Percentiles rank a stretch among this genome's conserved stretches.
Conservation (phyloP, 2,888 invertebrate species). For the Rotaria magnacalcarata region DNA sequence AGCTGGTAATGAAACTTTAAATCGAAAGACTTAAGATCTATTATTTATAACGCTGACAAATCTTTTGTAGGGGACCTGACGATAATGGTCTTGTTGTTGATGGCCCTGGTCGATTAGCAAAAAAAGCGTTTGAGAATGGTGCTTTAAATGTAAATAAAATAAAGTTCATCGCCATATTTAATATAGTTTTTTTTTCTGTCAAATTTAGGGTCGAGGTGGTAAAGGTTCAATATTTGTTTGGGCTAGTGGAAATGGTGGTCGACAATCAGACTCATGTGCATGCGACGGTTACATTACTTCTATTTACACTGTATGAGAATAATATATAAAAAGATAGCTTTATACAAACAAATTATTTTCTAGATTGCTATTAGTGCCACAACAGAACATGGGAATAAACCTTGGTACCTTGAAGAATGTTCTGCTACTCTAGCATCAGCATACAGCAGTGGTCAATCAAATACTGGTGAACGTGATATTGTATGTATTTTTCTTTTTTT, state of each 20-base stretch:
- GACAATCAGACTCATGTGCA: constrained; percentile 91
- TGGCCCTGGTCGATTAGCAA: constrained; percentile 57
- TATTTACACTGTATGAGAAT: constrained; percentile 72
- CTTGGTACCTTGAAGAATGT: constrained; percentile 98
- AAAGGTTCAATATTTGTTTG: constrained; percentile 60
- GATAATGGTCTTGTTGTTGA: constrained; percentile 59
- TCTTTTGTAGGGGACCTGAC: constrained; percentile 54
- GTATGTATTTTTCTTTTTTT: constrained; percentile 56
- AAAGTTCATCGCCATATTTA: too few species aligned
- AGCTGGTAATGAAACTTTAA: background rate
- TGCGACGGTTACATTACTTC: constrained; percentile 99
- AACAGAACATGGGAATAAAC: constrained; percentile 86
- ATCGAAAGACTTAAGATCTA: too few species aligned
- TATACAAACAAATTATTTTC: background rate
- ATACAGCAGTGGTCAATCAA: constrained; percentile 79
- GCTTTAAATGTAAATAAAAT: constrained; percentile 47
- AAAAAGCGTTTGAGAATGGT: constrained; percentile 56
- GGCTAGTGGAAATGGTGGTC: constrained; percentile 61
- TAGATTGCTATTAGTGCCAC: constrained; percentile 76
- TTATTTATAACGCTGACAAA: background rate
- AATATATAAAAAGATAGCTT: background rate
- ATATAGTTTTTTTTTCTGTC: too few species aligned
- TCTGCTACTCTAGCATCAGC: constrained; percentile 94
- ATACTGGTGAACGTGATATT: constrained; percentile 62
- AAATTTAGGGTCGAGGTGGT: constrained; percentile 53